Base-by-base conservation (phyloP, 1,140 invertebrate genomes). In the Lasaia peninsularis region DNA sequence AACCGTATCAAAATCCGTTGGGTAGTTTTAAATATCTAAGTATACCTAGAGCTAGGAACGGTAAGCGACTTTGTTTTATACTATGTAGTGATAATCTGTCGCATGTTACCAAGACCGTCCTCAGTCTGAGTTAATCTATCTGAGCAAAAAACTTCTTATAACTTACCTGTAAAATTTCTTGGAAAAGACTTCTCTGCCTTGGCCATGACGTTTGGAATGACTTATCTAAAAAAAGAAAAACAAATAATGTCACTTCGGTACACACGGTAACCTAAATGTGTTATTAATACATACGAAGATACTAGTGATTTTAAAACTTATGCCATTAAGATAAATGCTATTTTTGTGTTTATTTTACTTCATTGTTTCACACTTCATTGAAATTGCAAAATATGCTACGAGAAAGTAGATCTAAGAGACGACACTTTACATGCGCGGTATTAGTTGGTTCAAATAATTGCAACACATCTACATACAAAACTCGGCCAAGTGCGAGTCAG, bases 181-280 rank as follows among this genome's bases (percentile, higher is more conserved):
- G 85, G 71, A 76, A 88, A 88, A 16, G 85, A 86, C 65, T 88
- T 88, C 71, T 88, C 85, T 65, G 83, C 80, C 77, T 86, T 88
- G 44, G 81, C 81, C 85, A 88, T 88, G 48, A 32, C 61, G 57
- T 76, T 74, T 76, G 71, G 70, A 80, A 82, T 81, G 68, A 75
- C 49, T 71, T 63, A 56, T 60, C 71, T 74, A 66, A 28, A 71
- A 74, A 65, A 62, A 64, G 57, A 68, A 37, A 57, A 11, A 28
- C 54, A 31, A 28, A 56, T 44, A 12, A 44, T 21, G 6, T 55
- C 35, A 40, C 60, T 63, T 16, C 40, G 10, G 20, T 20, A 20
- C 20, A 11, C 16, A 20, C n/a, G n/a, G n/a, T 48, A 48, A 48
- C 40, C 40, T 48, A 48, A 20, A 48, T 20, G 16, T 20, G 18